Evolutionary conservation across 2,888 invertebrate genomes (phyloP), one percentile per base, ranked within the genome.

Genomic region (Meliscaeva auricollis): DNA sequence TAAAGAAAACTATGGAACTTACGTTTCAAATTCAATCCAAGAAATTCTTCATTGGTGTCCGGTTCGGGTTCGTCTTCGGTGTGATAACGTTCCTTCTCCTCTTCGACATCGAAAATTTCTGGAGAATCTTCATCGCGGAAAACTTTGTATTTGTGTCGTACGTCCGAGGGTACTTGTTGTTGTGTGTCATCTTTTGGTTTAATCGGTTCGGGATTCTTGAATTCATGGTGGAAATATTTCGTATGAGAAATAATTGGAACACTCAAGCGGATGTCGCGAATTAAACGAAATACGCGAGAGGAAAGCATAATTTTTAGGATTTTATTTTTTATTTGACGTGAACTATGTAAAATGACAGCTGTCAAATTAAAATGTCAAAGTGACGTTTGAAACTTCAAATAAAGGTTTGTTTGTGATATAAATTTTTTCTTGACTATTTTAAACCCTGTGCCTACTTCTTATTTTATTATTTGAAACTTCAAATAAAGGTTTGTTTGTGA

Each of bases 91-190:
- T 91, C 88, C 50, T 93, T 91, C 91, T 96, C 96, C 88, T 96
- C 96, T 69, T 94, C 94, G 20, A 96, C 94, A 90, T 97, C 96
- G 87, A 96, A 94, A 88, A 97, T 95, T 83, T 95, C 91, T 13
- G 93, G 92, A 0, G 96, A 93, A 90, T 96, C 96, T 87, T 94
- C 93, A 88, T 97, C 96, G 20, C 94, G 93, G 90, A 96, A 96
- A 85, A 95, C 91, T 92, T 95, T 94, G 90, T 95, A 96, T 92
- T 95, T 96, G 88, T 92, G 91, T 72, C 93, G 90, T 87, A 95
- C 92, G 41, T 93, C 93, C 52, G 93, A 93, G 15, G 93, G 91
- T 52, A 93, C 89, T 72, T 89, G 88, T 76, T 82, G 26, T 20
- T 30, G 9, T 13, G 17, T 91, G 88, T 92, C 41, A 77, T 76